Conservation (phyloP, 2,888 invertebrate species). For the Caenorhabditis virilis region DNA sequence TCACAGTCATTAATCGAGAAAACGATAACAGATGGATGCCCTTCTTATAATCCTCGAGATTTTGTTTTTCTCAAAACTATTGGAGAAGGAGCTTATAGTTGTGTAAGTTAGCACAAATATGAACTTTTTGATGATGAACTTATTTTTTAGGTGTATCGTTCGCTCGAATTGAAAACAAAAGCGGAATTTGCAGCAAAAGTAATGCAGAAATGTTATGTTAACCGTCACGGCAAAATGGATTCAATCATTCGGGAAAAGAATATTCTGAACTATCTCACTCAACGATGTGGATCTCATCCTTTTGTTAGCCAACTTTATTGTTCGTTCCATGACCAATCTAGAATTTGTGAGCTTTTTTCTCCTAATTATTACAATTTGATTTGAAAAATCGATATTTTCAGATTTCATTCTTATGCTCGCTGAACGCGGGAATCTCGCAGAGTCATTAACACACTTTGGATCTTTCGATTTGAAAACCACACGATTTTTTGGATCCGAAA, state of each 20-base stretch:
- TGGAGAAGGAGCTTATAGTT: slow-evolving; percentile 96
- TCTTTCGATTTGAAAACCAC: slow-evolving; percentile 87
- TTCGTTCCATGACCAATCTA: slow-evolving; percentile 85
- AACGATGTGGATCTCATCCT: slow-evolving; percentile 74
- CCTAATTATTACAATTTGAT: background rate
- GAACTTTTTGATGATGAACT: background rate
- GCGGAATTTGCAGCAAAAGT: slow-evolving; percentile 40
- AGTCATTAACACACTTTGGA: slow-evolving; percentile 87
- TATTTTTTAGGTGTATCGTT: slow-evolving; percentile 38
- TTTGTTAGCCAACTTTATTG: slow-evolving; percentile 92
- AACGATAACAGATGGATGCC: slow-evolving; percentile 14
- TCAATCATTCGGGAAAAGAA: slow-evolving; percentile 93
- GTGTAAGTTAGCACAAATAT: slow-evolving; percentile 73
- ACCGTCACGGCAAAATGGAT: slow-evolving; percentile 70
- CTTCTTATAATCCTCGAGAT: slow-evolving; percentile 7
- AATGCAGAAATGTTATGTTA: slow-evolving; percentile 29
- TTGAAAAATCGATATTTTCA: slow-evolving; percentile 53
- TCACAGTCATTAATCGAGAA: slow-evolving; percentile 9
- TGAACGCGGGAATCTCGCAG: slow-evolving; percentile 89
- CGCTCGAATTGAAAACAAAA: slow-evolving; percentile 15
- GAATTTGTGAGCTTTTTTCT: slow-evolving; percentile 72
- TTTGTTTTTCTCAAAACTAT: slow-evolving; percentile 71
- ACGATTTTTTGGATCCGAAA: slow-evolving; percentile 89
- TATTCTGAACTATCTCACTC: slow-evolving; percentile 83
- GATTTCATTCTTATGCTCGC: slow-evolving; percentile 93